phyloP scores from a whole-genome alignment of 2,113 vertebrate species.

The Camelus bactrianus region DNA sequence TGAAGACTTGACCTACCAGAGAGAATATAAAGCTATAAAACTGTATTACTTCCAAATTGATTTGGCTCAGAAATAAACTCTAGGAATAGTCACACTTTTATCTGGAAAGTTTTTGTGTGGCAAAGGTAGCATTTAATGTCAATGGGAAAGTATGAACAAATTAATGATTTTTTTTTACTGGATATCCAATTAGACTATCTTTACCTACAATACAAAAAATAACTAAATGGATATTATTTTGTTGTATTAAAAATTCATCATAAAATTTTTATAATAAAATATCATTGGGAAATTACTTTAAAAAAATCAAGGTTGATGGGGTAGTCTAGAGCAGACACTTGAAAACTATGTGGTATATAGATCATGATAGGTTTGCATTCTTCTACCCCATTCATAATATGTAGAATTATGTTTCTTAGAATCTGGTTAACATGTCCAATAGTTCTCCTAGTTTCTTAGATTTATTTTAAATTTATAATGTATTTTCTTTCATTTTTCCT shows the following conservation, averaged over 20 bases:
- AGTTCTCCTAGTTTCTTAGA: not conserved
- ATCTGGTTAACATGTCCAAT: not conserved
- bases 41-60: not conserved
- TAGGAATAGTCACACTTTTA: not conserved
- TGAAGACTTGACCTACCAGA: not conserved
- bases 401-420: not conserved
- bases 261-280: not conserved
- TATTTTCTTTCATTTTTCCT: not conserved
- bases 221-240: not conserved
- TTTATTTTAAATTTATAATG: constrained; percentile 5
- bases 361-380: not conserved
- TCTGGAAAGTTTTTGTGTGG: not conserved
- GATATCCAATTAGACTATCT: not conserved
- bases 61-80: not conserved
- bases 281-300: not conserved
- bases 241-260: not conserved
- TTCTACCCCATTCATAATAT: not conserved
- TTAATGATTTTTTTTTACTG: not conserved
- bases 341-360: not conserved
- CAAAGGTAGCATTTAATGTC: not conserved
- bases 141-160: not conserved
- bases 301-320: not conserved
- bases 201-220: not conserved
- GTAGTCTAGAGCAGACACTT: not conserved
- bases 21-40: not conserved